Evolutionary conservation across 2,797 vertebrate species (phyloP), one percentile per base, ranked within the genome.

Genomic region (Bucorvus abyssinicus): DNA sequence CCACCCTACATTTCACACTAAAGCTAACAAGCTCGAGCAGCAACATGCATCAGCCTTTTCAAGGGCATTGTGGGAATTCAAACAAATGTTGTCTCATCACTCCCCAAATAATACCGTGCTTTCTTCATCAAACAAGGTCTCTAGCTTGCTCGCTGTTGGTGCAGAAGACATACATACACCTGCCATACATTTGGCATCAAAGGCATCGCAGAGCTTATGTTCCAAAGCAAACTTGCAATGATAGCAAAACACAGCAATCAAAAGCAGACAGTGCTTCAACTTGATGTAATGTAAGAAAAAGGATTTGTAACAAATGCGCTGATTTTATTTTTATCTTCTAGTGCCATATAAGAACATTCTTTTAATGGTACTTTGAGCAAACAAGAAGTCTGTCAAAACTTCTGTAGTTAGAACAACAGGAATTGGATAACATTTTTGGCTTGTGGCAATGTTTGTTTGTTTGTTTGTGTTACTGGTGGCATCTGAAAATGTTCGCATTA

Each of bases 211-310:
- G 47, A 89, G 74, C 70, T 96, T 89, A 69, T 91, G 93, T 89
- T 96, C 89, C 77, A 91, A 90, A 94, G 87, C 70, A 96, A 96
- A 87, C 74, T 79, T 12, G 70, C 53, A 93, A 93, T 91, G 93
- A 94, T n/a, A 95, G 83, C 56, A 96, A 96, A 97, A 96, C 95
- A 97, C 68, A 87, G 95, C 95, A 93, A 91, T 94, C 88, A 94
- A 95, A 95, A 94, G 74, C 91, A 94, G 87, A 69, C 80, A 94
- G 85, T 53, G 68, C 74, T 93, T 96, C 93, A 90, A 84, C 79
- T 94, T 94, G 87, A 91, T 91, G 80, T 34, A 75, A 89, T 89
- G 81, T 57, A 93, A 93, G 80, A 96, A 86, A 86, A 91, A 96
- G 85, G 94, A 90, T 90, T 87, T 86, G 36, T 74, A 86, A 91